Conservation (phyloP, 2,797 vertebrate species). For the Prionace glauca region DNA sequence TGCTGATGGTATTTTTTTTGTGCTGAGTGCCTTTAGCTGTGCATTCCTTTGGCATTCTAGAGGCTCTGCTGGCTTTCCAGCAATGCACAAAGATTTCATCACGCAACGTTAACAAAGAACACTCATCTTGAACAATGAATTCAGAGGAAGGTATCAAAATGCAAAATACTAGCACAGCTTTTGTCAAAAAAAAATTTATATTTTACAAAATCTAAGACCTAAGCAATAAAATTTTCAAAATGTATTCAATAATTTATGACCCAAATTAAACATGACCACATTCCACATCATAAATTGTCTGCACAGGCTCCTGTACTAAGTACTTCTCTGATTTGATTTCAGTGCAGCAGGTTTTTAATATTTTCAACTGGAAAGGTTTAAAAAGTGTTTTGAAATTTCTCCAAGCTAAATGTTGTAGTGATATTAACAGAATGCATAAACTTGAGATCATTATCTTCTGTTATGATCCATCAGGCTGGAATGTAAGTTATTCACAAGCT, state of each 20-base stretch:
- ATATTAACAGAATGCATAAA: neutral
- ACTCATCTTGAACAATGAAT: neutral
- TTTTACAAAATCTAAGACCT: neutral
- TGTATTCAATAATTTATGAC: neutral
- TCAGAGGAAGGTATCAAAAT: neutral
- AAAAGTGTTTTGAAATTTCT: neutral
- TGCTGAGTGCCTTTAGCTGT: neutral
- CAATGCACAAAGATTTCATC: neutral
- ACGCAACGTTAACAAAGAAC: neutral
- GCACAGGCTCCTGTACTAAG: neutral
- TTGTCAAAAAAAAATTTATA: neutral
- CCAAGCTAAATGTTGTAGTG: neutral
- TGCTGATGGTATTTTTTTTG: neutral
- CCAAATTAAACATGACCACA: constrained; percentile 2
- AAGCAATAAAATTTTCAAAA: neutral
- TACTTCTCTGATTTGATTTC: neutral
- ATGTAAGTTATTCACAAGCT: neutral
- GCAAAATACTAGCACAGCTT: neutral
- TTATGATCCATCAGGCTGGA: neutral
- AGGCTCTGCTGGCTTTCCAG: neutral
- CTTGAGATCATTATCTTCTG: neutral
- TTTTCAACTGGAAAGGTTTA: neutral
- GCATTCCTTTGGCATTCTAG: neutral
- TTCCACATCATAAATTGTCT: neutral
- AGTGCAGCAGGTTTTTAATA: neutral